Percentiles rank a stretch among this genome's conserved stretches.
phyloP scores from a whole-genome alignment of 2,113 vertebrate species.

The Aythya baeri region DNA sequence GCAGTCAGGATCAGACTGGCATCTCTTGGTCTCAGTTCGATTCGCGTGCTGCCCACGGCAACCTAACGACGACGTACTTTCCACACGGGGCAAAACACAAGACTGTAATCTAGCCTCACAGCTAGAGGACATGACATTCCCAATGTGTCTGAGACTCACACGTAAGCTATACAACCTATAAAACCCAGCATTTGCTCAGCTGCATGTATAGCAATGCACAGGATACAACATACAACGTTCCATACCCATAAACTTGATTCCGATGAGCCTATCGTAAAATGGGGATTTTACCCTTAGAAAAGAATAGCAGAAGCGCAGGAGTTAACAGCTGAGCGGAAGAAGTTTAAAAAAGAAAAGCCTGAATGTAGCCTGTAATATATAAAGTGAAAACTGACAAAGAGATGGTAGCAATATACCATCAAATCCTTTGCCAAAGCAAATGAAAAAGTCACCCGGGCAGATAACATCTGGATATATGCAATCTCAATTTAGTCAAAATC shows the following conservation, averaged over 20 bases:
- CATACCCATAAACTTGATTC: background rate
- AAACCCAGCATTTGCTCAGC: background rate
- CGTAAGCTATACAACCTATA: background rate
- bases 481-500: slow-evolving; percentile 80
- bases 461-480: slow-evolving; percentile 81
- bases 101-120: background rate
- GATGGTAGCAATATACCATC: slow-evolving; percentile 59
- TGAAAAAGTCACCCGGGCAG: slow-evolving; percentile 61
- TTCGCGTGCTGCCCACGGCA: background rate
- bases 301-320: background rate
- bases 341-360: background rate
- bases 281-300: background rate
- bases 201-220: background rate
- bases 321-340: background rate
- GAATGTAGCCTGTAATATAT: background rate
- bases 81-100: background rate
- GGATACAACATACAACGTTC: background rate
- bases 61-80: background rate
- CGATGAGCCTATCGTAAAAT: background rate
- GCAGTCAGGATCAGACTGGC: background rate
- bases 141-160: background rate
- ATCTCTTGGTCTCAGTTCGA: background rate
- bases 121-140: background rate
- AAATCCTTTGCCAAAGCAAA: slow-evolving; percentile 60
- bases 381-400: slow-evolving; percentile 46